Percentiles rank a stretch among this genome's conserved stretches.
These are phyloP conservation scores for Porites lutea DNA, from an alignment of 64 coral and sea anemone species.

Conservation along the genomic window DNA sequence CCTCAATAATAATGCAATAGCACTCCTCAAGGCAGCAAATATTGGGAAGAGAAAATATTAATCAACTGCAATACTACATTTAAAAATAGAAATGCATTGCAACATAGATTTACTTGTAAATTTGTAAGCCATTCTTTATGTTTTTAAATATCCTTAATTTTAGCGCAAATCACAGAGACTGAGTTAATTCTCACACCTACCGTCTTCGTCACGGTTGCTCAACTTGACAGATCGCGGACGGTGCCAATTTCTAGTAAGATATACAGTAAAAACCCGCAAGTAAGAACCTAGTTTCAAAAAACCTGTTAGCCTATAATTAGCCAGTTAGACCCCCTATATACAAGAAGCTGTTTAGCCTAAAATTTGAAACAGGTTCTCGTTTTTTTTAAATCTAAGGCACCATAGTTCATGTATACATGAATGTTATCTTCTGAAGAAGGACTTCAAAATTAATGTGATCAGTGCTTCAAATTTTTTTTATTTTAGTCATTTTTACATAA, in stretches of 20 bases:
- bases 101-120: constrained; percentile 1
- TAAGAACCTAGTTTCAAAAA: background rate
- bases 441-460: constrained; percentile 4
- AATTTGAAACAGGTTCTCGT: background rate
- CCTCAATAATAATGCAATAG: too few species aligned
- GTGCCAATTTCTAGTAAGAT: background rate
- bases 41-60: background rate
- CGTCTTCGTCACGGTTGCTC: background rate
- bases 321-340: too few species aligned
- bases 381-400: background rate
- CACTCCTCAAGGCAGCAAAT: background rate
- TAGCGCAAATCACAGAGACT: background rate
- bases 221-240: background rate
- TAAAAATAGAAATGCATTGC: background rate
- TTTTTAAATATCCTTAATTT: background rate
- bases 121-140: background rate
- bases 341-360: too few species aligned
- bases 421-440: too few species aligned
- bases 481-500: too few species aligned
- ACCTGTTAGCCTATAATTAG: background rate
- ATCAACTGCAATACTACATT: background rate
- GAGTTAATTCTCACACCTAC: background rate
- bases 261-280: too few species aligned
- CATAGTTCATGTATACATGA: background rate
- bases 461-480: background rate